phyloP scores from a whole-genome alignment of 2,888 invertebrate genomes.

The Leptogaster cylindrica region DNA sequence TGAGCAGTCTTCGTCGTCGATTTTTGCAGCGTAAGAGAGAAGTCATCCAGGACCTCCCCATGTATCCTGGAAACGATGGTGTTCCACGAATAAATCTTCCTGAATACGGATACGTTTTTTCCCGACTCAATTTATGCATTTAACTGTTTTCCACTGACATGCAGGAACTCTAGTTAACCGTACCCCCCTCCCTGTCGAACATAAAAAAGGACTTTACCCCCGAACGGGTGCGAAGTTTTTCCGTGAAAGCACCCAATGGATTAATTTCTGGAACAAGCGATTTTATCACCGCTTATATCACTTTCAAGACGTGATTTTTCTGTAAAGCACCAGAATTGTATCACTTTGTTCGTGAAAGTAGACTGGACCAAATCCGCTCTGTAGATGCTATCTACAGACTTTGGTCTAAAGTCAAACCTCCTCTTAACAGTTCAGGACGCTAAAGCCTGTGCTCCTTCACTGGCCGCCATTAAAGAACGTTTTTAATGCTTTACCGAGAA shows the following conservation, averaged over 20 bases:
- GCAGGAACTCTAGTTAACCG: not conserved
- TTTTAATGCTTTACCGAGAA: slow-evolving; percentile 18
- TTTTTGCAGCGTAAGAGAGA: not conserved
- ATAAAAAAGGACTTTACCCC: not conserved
- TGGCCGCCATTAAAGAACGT: slow-evolving; percentile 2
- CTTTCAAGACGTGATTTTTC: slow-evolving; percentile 32
- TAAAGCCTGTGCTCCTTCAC: not conserved
- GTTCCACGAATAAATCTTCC: not conserved
- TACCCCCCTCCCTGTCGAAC: not conserved
- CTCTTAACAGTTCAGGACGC: not conserved
- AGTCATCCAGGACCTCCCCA: no score
- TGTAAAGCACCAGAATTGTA: slow-evolving; percentile 26
- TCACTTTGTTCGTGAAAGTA: slow-evolving; percentile 15
- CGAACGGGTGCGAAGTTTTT: not conserved
- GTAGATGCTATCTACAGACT: not conserved
- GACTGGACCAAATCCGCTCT: not conserved
- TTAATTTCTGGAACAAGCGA: slow-evolving; percentile 24
- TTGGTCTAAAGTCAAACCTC: not conserved
- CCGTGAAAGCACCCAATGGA: slow-evolving; percentile 10
- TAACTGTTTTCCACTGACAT: not conserved
- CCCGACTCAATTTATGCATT: not conserved
- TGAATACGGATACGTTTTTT: not conserved
- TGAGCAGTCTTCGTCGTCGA: not conserved
- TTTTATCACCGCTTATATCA: slow-evolving; percentile 27
- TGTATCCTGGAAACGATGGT: not conserved